These are phyloP conservation scores for Pecten maximus DNA, from an alignment of 2,888 invertebrate species.

Conservation along the genomic window DNA sequence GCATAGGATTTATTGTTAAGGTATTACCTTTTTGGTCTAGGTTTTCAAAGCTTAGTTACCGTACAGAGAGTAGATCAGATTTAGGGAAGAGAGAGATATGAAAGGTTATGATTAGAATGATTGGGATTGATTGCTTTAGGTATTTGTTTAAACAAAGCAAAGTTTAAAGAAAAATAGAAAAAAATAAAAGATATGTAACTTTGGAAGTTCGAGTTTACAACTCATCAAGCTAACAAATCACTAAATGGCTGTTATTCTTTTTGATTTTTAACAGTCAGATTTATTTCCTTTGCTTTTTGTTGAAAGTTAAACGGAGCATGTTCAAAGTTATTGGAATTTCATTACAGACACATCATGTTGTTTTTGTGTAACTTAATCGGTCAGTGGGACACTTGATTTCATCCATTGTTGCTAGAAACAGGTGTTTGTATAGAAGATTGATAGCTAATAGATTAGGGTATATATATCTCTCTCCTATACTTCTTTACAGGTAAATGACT, in stretches of 20 bases:
- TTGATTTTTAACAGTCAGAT: background rate
- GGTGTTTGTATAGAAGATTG: background rate
- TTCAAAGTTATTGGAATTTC: slow-evolving; percentile 14
- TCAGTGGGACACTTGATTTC: slow-evolving; percentile 7
- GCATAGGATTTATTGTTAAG: background rate
- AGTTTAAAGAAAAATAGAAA: background rate
- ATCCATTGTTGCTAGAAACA: background rate
- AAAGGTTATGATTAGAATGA: no score
- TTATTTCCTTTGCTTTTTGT: slow-evolving; percentile 3
- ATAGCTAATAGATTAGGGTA: background rate
- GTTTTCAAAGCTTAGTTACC: background rate
- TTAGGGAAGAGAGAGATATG: no score
- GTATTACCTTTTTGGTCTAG: background rate
- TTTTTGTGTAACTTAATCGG: slow-evolving; percentile 28
- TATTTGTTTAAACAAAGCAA: no score
- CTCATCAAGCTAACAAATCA: background rate
- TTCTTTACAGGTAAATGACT: background rate
- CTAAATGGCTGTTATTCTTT: background rate
- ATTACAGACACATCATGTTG: slow-evolving; percentile 29
- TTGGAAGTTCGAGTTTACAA: background rate
- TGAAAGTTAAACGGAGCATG: background rate
- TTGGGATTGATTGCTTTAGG: no score
- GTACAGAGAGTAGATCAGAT: background rate
- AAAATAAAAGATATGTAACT: background rate
- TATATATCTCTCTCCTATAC: background rate